Evolutionary conservation across 2,113 vertebrate species (phyloP).

Genomic region (Donacobius atricapilla): DNA sequence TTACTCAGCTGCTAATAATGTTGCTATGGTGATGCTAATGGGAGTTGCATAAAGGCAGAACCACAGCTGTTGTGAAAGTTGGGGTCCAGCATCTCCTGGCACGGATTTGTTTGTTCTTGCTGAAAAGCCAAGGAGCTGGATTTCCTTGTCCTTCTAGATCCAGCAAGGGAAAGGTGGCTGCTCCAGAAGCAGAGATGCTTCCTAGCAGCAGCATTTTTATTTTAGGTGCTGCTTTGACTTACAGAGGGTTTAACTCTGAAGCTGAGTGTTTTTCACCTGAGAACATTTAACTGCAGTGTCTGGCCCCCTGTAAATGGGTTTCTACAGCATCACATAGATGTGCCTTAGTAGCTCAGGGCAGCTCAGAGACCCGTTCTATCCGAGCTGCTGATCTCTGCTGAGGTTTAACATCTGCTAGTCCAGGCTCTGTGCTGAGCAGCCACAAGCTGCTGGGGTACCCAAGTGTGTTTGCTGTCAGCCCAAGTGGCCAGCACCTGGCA

Average conservation of each 20-base stretch:
- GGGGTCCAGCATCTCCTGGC: neutral
- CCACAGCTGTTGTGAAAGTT: neutral
- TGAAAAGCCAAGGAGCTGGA: neutral
- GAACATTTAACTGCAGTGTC: neutral
- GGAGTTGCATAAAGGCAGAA: neutral
- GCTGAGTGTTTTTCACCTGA: neutral
- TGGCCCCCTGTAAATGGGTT: neutral
- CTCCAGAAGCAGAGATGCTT: neutral
- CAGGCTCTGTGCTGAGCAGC: neutral
- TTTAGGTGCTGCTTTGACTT: neutral
- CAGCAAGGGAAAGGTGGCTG: neutral
- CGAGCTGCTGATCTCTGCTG: neutral
- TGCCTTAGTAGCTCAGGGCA: neutral
- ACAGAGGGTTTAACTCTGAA: neutral
- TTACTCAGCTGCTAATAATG: conserved; percentile 7
- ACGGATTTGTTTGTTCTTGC: neutral
- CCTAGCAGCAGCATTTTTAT: neutral
- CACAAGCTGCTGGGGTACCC: neutral
- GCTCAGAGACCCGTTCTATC: neutral
- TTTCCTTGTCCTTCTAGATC: neutral
- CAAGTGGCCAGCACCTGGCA: neutral
- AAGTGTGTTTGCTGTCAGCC: neutral
- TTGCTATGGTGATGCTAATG: conserved; percentile 30
- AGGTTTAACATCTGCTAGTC: neutral
- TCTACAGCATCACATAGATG: neutral